Conservation (phyloP, 2,888 invertebrate species). For the Crocallis elinguaria region DNA sequence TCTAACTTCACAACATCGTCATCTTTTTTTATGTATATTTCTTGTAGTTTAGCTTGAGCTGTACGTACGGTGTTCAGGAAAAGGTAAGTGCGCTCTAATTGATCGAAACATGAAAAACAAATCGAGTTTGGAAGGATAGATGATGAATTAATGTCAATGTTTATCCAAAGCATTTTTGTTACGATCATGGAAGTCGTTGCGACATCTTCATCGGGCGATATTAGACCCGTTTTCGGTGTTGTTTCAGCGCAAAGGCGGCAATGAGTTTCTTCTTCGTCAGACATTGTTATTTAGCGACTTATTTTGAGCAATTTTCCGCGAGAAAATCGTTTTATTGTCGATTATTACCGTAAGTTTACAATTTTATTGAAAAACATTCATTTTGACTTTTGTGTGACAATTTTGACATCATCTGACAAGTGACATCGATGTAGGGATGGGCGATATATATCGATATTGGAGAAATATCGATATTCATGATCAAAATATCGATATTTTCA, state of each 20-base stretch:
- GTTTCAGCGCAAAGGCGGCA: slow-evolving; percentile 77
- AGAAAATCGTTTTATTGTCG: slow-evolving; percentile 1
- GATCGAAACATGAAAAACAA: slow-evolving; percentile 76
- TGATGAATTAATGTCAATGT: slow-evolving; percentile 61
- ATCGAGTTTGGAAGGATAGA: slow-evolving; percentile 66
- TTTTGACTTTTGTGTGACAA: slow-evolving; percentile 27
- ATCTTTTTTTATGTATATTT: slow-evolving; percentile 50
- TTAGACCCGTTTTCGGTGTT: slow-evolving; percentile 62
- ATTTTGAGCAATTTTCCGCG: slow-evolving; percentile 12
- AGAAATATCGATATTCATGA: too few relatives aligned
- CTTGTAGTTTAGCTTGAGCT: slow-evolving; percentile 66
- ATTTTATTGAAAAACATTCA: slow-evolving; percentile 6
- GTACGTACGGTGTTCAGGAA: slow-evolving; percentile 68
- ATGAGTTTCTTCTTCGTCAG: slow-evolving; percentile 59
- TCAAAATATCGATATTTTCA: too few relatives aligned
- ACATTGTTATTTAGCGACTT: slow-evolving; percentile 49
- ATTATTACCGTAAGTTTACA: slow-evolving; percentile 4
- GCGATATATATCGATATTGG: too few relatives aligned
- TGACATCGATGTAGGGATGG: too few relatives aligned
- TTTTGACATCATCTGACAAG: slow-evolving; percentile 30
- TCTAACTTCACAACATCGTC: slow-evolving; percentile 31
- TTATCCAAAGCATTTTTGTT: slow-evolving; percentile 75
- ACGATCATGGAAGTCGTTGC: slow-evolving; percentile 65
- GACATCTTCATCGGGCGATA: slow-evolving; percentile 68
- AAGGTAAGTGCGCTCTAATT: slow-evolving; percentile 71